Evolutionary conservation across 2,888 invertebrate species (phyloP).

Genomic region (Dioctria linearis): DNA sequence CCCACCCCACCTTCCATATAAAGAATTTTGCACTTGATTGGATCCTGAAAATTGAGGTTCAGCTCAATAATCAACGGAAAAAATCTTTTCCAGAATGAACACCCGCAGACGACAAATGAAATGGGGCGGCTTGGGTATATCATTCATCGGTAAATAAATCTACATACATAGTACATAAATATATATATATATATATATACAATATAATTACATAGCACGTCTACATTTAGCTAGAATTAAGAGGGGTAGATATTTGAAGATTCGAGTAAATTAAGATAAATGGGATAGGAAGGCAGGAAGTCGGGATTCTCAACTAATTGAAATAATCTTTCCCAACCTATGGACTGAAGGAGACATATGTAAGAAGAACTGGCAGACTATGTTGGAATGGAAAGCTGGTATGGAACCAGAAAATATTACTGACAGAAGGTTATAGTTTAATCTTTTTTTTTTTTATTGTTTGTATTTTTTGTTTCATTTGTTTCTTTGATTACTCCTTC

Average conservation of each 20-base stretch:
- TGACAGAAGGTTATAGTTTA: too few relatives aligned
- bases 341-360: not conserved
- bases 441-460: too few relatives aligned
- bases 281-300: slow-evolving; percentile 31
- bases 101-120: not conserved
- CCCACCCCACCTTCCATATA: not conserved
- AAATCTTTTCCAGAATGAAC: not conserved
- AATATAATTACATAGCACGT: too few relatives aligned
- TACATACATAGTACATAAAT: too few relatives aligned
- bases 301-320: slow-evolving; percentile 16
- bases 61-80: slow-evolving; percentile 35
- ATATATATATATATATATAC: too few relatives aligned
- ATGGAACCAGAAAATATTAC: too few relatives aligned
- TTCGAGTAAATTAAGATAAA: slow-evolving; percentile 35
- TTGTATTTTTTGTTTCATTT: too few relatives aligned
- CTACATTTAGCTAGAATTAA: not conserved
- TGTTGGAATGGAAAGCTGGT: too few relatives aligned
- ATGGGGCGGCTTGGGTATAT: not conserved
- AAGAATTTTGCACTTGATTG: slow-evolving; percentile 35
- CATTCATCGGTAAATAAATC: not conserved
- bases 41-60: slow-evolving; percentile 37
- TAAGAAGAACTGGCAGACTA: too few relatives aligned
- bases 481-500: too few relatives aligned
- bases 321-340: slow-evolving; percentile 20
- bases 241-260: slow-evolving; percentile 16